A percentile compares a stretch with the other conserved stretches of the same genome.
phyloP scores from a whole-genome alignment of 1,140 invertebrate species.

The Nasonia vitripennis region DNA sequence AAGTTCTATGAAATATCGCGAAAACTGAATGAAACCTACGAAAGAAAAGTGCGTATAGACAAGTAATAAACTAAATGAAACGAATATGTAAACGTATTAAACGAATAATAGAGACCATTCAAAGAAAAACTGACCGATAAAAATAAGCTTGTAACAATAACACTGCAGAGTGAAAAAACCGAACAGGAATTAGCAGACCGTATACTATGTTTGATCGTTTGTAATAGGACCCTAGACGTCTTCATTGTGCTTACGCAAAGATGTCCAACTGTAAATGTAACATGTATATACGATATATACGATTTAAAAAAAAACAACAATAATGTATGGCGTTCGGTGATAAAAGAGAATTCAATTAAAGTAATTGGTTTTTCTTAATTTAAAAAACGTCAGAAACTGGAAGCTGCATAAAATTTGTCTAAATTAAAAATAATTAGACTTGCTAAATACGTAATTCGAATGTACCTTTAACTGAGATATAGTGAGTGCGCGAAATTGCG shows the following conservation, averaged over 20 bases:
- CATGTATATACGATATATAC: slow-evolving; percentile 57
- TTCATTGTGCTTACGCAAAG: slow-evolving; percentile 65
- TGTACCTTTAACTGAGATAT: not conserved
- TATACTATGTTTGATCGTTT: slow-evolving; percentile 54
- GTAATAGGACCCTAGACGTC: slow-evolving; percentile 60
- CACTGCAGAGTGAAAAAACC: slow-evolving; percentile 12
- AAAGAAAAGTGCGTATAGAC: not conserved
- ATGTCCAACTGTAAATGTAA: slow-evolving; percentile 64
- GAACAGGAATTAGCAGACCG: slow-evolving; percentile 56
- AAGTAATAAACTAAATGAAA: slow-evolving; percentile 16
- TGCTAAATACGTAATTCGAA: not conserved
- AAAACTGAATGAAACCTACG: slow-evolving; percentile 21
- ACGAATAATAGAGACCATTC: not conserved
- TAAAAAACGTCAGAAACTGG: slow-evolving; percentile 29
- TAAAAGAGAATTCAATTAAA: slow-evolving; percentile 63
- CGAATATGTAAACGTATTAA: not conserved
- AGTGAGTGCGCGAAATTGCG: not conserved
- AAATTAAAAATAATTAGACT: not conserved
- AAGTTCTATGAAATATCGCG: slow-evolving; percentile 11
- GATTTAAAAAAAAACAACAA: slow-evolving; percentile 33
- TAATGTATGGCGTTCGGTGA: slow-evolving; percentile 57
- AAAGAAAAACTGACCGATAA: not conserved
- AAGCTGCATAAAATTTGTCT: not conserved
- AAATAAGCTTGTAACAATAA: slow-evolving; percentile 17
- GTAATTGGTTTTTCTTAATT: not conserved